Evolutionary conservation across 2,888 invertebrate species (phyloP).

Genomic region (Aporophyla nigra): DNA sequence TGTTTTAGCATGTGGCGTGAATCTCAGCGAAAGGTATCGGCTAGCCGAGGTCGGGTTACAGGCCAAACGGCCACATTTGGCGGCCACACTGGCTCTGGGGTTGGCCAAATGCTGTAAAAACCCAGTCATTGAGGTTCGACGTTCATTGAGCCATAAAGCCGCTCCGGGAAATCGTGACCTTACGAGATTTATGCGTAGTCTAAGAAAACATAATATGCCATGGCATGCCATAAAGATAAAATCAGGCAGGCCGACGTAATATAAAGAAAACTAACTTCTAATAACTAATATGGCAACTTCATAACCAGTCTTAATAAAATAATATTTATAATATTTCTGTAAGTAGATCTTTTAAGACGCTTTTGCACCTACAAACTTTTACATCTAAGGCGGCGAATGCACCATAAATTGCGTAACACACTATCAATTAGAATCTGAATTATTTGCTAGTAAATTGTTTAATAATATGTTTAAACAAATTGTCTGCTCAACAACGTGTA

Average conservation of each 20-base stretch:
- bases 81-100: slow-evolving; percentile 80
- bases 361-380: no score
- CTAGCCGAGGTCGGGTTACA: slow-evolving; percentile 80
- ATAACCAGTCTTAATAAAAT: not conserved
- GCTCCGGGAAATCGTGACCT: slow-evolving; percentile 70
- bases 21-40: slow-evolving; percentile 83
- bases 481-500: no score
- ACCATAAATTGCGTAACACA: no score
- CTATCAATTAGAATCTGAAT: no score
- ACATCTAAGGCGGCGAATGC: no score
- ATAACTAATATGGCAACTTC: not conserved
- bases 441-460: no score
- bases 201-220: slow-evolving; percentile 30
- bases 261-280: not conserved
- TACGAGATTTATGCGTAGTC: slow-evolving; percentile 71
- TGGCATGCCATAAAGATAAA: slow-evolving; percentile 5
- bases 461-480: no score
- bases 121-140: slow-evolving; percentile 78
- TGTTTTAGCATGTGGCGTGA: slow-evolving; percentile 83
- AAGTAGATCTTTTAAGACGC: no score
- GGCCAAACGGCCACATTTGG: slow-evolving; percentile 80
- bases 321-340: not conserved
- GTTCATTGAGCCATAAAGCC: slow-evolving; percentile 76
- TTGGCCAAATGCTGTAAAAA: slow-evolving; percentile 84
- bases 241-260: not conserved